Base-by-base conservation (phyloP, 2,888 invertebrate species). In the Salpingus planirostris region DNA sequence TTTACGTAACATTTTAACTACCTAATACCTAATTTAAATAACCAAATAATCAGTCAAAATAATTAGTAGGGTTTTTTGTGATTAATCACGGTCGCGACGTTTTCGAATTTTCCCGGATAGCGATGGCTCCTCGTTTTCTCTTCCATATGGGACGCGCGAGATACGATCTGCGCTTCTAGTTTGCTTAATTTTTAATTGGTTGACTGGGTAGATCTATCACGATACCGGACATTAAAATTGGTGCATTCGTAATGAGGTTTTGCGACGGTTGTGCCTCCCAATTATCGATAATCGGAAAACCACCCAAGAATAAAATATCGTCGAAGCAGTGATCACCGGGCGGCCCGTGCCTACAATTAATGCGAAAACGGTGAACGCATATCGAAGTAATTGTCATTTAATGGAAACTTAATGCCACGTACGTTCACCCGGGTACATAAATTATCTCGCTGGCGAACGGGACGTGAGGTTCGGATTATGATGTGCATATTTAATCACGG, bases 11-110 rank as follows among this genome's bases (percentile, higher is more conserved):
- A 15, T 26, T 13, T 10, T 27, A 32, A 32, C 27, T 13, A 27
- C 13, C 24, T 10, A 2, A 11, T 27, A 33, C 15, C 24, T 15
- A 21, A 30, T 34, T 29, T 26, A 34, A 29, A 34, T 25, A 29
- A 23, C 33, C 10, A 24, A 33, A 33, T 18, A 25, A 33, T 33
- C 23, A 33, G 21, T 24, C 29, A 24, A 29, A 18, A 24, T 33
- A 28, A 28, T 31, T 31, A 21, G 24, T 25, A 25, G 13, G 10
- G 30, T 18, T 31, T 23, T 26, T 12, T 14, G n/a, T 18, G 25
- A 31, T 31, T 26, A 24, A 31, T 31, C 31, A 11, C 10, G 4
- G 4, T 23, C 13, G 11, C 10, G 12, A 15, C 27, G 27, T 27
- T 18, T 27, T 27, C 6, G n/a, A n/a, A 27, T 27, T 8, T 13